Evolutionary conservation across 2,888 invertebrate genomes (phyloP), one percentile per base, ranked within the genome.

Genomic region (Dastarcus helophoroides): DNA sequence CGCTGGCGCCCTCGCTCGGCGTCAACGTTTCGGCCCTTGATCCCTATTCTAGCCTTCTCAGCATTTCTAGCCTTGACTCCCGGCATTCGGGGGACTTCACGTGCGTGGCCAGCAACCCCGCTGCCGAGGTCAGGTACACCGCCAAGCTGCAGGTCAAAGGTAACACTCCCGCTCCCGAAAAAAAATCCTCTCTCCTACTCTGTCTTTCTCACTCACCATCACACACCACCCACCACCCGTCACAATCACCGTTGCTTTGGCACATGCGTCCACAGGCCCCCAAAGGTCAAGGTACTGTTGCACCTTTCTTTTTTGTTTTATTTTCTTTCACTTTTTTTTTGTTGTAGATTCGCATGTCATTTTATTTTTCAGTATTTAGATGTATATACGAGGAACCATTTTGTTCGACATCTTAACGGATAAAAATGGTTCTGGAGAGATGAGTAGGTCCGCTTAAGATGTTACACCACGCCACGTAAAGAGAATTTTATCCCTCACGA

Each of bases 71-170:
- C 62, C 71, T 80, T 53, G 73, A 74, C 60, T 76, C 78, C 54
- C 67, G 72, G 56, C 79, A 80, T 63, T 74, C 79, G 49, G 80
- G 80, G 56, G 77, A 79, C 63, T 80, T 79, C 65, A 78, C 79
- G 47, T 80, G 80, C 63, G 76, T 79, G 62, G 79, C 79, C 62
- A 73, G 74, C 68, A 80, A 80, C 66, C 77, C 76, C 55, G 80
- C 79, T 56, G 75, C 79, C 55, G 77, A 78, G 69, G 78, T 78
- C 63, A 76, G 78, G 68, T 79, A 74, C 70, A 78, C 77, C 62
- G 79, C 79, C 65, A 73, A 73, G 63, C 76, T 80, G 56, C 78
- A 77, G 73, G 79, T 80, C 60, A 79, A 80, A 80, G 80, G 80
- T 80, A 79, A 74, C 69, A 62, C 63, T 64, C 58, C 45, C 51